These are phyloP conservation scores for Cheilosia soror DNA, from an alignment of 2,888 invertebrate species.

Conservation along the genomic window DNA sequence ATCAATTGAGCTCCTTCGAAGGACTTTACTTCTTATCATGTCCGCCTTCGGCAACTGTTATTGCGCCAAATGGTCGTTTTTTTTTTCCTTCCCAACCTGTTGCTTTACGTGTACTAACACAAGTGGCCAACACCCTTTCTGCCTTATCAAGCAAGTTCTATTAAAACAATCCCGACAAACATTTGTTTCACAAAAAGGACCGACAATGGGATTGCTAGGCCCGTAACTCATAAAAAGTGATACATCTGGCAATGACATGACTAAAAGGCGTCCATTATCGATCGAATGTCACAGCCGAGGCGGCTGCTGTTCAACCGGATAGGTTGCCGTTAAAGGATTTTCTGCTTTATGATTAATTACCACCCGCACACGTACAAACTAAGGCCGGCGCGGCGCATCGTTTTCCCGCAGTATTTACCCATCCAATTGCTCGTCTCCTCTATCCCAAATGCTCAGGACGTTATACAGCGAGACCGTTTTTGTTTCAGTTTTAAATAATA, in stretches of 20 bases:
- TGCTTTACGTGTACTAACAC: conserved; percentile 21
- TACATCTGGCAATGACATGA: conserved; percentile 74
- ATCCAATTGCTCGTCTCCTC: conserved; percentile 5
- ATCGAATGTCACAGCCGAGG: conserved; percentile 56
- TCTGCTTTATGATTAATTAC: conserved; percentile 58
- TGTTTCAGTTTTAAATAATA: conserved; percentile 74
- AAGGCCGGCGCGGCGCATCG: conserved; percentile 11
- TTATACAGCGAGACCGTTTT: conserved; percentile 49
- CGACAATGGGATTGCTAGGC: conserved; percentile 47
- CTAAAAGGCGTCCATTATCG: conserved; percentile 73
- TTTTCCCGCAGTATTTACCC: conserved; percentile 26
- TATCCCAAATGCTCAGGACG: background rate
- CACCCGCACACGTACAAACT: conserved; percentile 23
- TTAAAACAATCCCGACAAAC: conserved; percentile 13
- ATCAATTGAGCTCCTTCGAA: conserved; percentile 33
- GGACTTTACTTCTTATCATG: conserved; percentile 37
- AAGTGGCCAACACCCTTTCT: background rate
- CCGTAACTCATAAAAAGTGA: conserved; percentile 69
- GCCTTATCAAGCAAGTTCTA: background rate
- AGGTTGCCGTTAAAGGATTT: conserved; percentile 45
- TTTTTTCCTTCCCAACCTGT: conserved; percentile 50
- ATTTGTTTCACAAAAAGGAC: conserved; percentile 28
- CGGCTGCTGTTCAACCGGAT: conserved; percentile 43
- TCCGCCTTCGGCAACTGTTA: conserved; percentile 31
- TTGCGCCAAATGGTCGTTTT: conserved; percentile 32